These are phyloP conservation scores for Zophobas atratus DNA, from an alignment of 1,140 invertebrate genomes.

Conservation along the genomic window DNA sequence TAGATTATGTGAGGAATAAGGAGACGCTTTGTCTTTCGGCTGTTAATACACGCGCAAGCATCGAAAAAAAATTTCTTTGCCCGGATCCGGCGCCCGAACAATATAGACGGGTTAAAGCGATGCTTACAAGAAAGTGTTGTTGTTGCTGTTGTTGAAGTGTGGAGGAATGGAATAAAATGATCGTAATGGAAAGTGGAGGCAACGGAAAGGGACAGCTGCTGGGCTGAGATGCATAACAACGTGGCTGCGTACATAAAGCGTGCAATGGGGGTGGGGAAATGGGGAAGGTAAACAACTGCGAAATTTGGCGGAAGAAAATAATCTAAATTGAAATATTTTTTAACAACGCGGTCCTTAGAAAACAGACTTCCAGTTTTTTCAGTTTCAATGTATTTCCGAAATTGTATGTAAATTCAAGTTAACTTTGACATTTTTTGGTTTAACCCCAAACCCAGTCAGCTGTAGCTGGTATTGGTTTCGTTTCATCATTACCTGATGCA, in stretches of 20 bases:
- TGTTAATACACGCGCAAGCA: constrained; percentile 24
- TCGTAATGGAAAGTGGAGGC: constrained; percentile 4
- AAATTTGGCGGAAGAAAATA: background rate
- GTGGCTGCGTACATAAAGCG: constrained; percentile 1
- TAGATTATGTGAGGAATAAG: constrained; percentile 53
- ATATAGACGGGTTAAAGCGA: constrained; percentile 1
- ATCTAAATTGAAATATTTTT: no score
- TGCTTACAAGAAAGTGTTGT: constrained; percentile 22
- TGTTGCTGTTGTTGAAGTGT: background rate
- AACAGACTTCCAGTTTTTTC: no score
- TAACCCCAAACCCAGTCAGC: no score
- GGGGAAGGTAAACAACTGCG: no score
- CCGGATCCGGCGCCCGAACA: constrained; percentile 29
- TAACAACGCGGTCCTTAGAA: no score
- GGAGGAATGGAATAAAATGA: constrained; percentile 30
- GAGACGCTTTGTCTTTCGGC: constrained; percentile 33
- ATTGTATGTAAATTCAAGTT: no score
- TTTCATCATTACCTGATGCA: no score
- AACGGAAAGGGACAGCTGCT: background rate
- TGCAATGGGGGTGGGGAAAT: no score
- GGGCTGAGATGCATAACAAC: constrained; percentile 28
- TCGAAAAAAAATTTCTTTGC: constrained; percentile 34
- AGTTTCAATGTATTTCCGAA: no score
- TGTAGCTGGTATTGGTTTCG: no score
- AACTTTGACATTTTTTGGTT: no score